A percentile compares a stretch with the other conserved stretches of the same genome.
phyloP scores from a whole-genome alignment of 2,797 vertebrate species.

The Micrastur ruficollis region DNA sequence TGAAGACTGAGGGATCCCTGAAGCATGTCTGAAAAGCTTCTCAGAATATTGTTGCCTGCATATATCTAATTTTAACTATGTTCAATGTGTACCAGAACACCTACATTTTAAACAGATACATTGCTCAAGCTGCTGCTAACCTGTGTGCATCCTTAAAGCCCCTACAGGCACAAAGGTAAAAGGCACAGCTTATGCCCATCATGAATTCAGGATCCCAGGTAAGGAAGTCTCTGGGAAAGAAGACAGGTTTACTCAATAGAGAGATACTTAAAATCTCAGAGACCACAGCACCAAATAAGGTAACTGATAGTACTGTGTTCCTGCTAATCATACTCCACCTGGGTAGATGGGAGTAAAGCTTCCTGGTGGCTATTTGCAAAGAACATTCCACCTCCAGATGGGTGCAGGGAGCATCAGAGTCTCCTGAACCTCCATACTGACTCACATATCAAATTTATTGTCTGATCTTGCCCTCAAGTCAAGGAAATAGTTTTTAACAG shows the following conservation, averaged over 20 bases:
- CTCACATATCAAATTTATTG: not conserved
- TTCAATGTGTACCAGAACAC: not conserved
- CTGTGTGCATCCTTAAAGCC: not conserved
- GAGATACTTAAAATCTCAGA: not conserved
- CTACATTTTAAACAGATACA: not conserved
- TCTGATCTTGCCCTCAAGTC: not conserved
- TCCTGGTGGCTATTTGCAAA: not conserved
- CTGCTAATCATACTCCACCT: not conserved
- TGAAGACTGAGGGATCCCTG: not conserved
- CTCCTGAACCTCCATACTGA: not conserved
- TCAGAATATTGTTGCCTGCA: not conserved
- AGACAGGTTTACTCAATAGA: not conserved
- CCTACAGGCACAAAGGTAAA: not conserved
- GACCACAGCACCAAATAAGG: not conserved
- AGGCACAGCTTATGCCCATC: not conserved
- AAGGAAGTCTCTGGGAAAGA: not conserved
- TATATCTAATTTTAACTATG: not conserved
- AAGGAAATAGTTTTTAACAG: not conserved
- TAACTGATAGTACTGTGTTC: not conserved
- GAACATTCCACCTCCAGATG: not conserved
- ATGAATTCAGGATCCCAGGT: not conserved
- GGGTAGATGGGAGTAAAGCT: not conserved
- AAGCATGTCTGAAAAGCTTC: not conserved
- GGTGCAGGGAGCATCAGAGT: not conserved
- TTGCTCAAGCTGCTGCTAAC: not conserved